Percentiles rank a stretch among this genome's conserved stretches.
Conservation (phyloP, 2,888 invertebrate genomes). For the Clunio marinus region DNA sequence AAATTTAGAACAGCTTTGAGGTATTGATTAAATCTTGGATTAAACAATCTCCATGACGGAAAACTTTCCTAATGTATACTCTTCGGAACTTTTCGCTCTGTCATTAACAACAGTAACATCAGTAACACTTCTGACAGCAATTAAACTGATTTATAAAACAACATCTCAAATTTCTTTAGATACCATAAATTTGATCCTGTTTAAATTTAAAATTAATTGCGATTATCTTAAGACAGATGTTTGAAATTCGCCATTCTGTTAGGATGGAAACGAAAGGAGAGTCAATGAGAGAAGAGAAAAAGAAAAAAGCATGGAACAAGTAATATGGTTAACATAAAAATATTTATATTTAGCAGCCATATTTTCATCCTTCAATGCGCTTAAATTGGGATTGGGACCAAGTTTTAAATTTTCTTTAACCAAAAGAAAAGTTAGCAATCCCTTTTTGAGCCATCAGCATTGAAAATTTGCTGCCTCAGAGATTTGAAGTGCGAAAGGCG, state of each 20-base stretch:
- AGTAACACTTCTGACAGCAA: no score
- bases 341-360: constrained; percentile 20
- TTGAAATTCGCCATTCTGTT: no score
- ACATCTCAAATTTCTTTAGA: no score
- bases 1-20: not conserved
- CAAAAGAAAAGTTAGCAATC: not conserved
- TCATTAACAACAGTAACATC: no score
- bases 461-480: not conserved
- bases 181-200: no score
- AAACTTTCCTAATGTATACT: not conserved
- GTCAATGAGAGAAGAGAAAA: constrained; percentile 5
- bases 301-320: constrained; percentile 11
- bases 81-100: not conserved
- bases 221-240: not conserved
- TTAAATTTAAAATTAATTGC: no score
- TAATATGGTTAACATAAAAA: constrained; percentile 22
- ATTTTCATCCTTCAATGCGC: constrained; percentile 15
- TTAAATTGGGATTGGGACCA: constrained; percentile 1
- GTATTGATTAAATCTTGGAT: not conserved
- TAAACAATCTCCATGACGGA: not conserved
- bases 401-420: not conserved
- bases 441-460: constrained; percentile 22
- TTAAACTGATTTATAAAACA: no score
- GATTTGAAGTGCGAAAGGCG: not conserved
- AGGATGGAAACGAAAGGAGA: not conserved